phyloP scores from a whole-genome alignment of 2,113 vertebrate genomes.

The Chinchilla lanigera region DNA sequence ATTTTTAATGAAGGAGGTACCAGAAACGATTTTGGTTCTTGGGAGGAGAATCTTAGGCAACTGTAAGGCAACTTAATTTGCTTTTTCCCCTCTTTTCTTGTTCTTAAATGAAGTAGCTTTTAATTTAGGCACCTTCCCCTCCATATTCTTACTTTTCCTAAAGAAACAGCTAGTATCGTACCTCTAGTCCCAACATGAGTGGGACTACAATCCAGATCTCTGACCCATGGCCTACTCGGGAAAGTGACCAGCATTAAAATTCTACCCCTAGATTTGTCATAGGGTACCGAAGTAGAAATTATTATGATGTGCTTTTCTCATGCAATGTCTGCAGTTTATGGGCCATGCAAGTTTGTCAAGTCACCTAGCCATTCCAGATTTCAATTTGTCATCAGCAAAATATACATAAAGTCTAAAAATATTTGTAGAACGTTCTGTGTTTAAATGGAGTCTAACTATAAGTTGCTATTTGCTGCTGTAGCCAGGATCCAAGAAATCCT shows the following conservation, averaged over 20 bases:
- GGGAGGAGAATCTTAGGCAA: neutral
- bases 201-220: neutral
- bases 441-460: neutral
- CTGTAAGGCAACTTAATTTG: neutral
- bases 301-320: neutral
- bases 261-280: neutral
- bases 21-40: neutral
- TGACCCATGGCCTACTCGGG: neutral
- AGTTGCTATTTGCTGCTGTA: neutral
- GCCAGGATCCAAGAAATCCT: neutral
- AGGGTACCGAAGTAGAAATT: neutral
- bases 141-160: neutral
- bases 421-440: neutral
- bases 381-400: neutral
- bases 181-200: neutral
- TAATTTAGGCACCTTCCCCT: neutral
- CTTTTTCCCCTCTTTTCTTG: neutral
- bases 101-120: neutral
- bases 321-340: neutral
- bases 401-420: neutral
- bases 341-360: neutral
- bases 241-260: neutral
- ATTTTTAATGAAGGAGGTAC: neutral
- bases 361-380: neutral
- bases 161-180: neutral